Evolutionary conservation across 30 jellyfish, hydroid and myxozoan species (phyloP), one percentile per base, ranked within the genome.

Genomic region (Morbakka virulenta): DNA sequence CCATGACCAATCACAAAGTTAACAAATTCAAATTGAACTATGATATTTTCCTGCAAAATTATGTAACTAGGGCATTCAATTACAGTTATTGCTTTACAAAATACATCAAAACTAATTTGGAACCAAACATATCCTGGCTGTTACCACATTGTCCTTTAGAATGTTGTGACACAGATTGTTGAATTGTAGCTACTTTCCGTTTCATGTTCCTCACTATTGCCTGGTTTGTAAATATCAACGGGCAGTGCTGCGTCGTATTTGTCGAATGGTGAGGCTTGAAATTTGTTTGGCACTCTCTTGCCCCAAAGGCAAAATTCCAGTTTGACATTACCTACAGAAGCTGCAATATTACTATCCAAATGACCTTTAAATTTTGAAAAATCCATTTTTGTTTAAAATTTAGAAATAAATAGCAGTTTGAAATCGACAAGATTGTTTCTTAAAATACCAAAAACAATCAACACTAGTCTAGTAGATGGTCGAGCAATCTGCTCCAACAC

Each of bases 271-370:
- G 94, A 26, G 86, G 78, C 31, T 95, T 95, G 82, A 93, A 93
- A 50, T 93, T 93, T 70, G 89, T 94, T 22, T 89, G 97, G 64
- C 61, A 90, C 47, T 93, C 99, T 28, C 99, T 85, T 93, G 48
- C 84, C 99, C 62, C 81, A 97, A 80, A 84, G 66, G 71, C 99
- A 93, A 21, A 96, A 93, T 82, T 95, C 99, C 69, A 89, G 83
- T 35, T 89, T 95, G 70, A 89, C 99, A 71, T 69, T 72, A 69
- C 97, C 99, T 36, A 89, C 94, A 2, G 97, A 65, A 14, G 98
- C 99, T 67, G 97, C 96, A 9, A 89, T 98, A 76, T 98, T 87
- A 12, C 99, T 72, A 64, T 95, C 99, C 28, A 95, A 87, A 76
- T 95, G 97, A 21, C 99, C 99, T 93, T 35, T 2, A 6, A 2